Conservation (phyloP, 64 coral and sea anemone genomes). For the Stichodactyla helianthus region DNA sequence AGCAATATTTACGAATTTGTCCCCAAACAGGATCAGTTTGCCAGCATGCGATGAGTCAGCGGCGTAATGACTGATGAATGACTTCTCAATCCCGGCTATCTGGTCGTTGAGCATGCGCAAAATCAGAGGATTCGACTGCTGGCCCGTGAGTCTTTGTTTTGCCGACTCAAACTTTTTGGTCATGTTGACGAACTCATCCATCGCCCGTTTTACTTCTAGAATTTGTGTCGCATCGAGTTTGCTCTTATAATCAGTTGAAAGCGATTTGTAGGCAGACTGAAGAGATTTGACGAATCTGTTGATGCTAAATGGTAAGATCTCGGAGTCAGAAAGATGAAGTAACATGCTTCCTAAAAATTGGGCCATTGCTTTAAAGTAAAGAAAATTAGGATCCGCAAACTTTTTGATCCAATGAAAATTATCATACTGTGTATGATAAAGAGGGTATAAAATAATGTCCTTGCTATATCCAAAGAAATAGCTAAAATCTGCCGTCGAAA, state of each 20-base stretch:
- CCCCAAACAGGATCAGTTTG: not conserved
- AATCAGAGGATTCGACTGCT: not conserved
- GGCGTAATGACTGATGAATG: slow-evolving; percentile 17
- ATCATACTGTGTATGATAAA: slow-evolving; percentile 53
- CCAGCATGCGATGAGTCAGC: not conserved
- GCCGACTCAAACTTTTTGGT: slow-evolving; percentile 5
- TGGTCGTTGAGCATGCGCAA: slow-evolving; percentile 56
- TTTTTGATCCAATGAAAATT: slow-evolving; percentile 51
- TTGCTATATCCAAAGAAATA: slow-evolving; percentile 31
- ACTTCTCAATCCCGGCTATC: slow-evolving; percentile 25
- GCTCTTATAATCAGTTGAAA: not conserved
- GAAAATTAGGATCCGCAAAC: slow-evolving; percentile 56
- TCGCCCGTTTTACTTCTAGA: not conserved
- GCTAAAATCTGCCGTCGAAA: slow-evolving; percentile 62
- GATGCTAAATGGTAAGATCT: slow-evolving; percentile 36
- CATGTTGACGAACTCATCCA: not conserved
- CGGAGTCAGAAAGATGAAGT: slow-evolving; percentile 33
- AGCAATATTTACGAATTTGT: not conserved
- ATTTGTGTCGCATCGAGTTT: not conserved
- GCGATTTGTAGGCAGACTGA: not conserved
- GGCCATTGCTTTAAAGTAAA: slow-evolving; percentile 40
- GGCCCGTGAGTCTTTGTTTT: not conserved
- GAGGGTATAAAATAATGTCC: slow-evolving; percentile 19
- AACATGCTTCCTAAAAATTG: slow-evolving; percentile 45
- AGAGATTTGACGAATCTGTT: slow-evolving; percentile 12